Conservation (phyloP, 2,113 vertebrate genomes). For the Solenodon paradoxus region DNA sequence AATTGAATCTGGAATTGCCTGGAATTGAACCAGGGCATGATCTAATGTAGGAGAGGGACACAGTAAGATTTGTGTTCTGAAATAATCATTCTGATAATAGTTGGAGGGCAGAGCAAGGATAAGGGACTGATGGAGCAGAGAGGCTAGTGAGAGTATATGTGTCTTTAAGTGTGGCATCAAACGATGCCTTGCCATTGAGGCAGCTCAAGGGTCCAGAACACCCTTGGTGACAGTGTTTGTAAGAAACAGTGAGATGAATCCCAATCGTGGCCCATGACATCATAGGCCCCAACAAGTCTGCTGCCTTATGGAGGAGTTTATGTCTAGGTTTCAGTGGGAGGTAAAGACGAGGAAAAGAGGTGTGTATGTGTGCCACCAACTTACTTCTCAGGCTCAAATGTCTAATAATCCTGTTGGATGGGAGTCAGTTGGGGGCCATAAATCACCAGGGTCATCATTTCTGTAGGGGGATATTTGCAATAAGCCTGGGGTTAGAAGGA, state of each 20-base stretch:
- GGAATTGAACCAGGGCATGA: not conserved
- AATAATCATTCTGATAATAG: not conserved
- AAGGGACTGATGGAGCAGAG: not conserved
- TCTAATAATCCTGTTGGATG: slow-evolving; percentile 67
- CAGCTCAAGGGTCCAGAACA: not conserved
- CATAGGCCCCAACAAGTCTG: not conserved
- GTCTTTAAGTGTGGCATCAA: not conserved
- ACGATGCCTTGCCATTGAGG: not conserved
- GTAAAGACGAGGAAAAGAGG: not conserved
- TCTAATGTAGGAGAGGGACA: not conserved
- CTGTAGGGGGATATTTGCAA: slow-evolving; percentile 60
- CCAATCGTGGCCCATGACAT: not conserved
- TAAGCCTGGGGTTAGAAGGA: slow-evolving; percentile 53
- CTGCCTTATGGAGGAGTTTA: not conserved
- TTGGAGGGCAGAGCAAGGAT: not conserved
- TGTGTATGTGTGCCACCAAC: not conserved
- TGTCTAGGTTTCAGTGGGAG: not conserved
- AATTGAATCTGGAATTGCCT: no score
- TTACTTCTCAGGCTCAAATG: slow-evolving; percentile 2
- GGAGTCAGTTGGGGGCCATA: slow-evolving; percentile 47
- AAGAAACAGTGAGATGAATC: not conserved
- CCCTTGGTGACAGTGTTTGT: not conserved
- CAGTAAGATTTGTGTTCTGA: not conserved
- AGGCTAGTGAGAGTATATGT: not conserved
- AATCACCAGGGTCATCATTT: slow-evolving; percentile 65